Evolutionary conservation across 64 coral and sea anemone species (phyloP), one percentile per base, ranked within the genome.

Genomic region (Trachythela sp.): DNA sequence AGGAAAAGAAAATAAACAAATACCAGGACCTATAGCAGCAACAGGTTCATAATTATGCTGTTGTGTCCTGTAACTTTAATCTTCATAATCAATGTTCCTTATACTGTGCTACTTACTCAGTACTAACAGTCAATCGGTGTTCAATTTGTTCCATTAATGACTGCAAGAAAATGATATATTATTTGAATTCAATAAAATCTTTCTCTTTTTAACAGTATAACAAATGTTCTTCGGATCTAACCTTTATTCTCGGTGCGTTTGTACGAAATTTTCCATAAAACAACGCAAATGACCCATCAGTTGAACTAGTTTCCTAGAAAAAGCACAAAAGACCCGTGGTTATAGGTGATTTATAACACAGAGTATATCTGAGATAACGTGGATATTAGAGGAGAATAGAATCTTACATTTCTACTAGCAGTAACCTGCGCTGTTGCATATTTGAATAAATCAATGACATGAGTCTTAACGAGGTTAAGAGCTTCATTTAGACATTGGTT

Each of bases 81-180:
- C n/a, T n/a, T n/a, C n/a, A n/a, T n/a, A n/a, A n/a, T n/a, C n/a
- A n/a, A n/a, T n/a, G n/a, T n/a, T n/a, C n/a, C n/a, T 11, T 6
- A 45, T 45, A 6, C 42, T 6, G 42, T 11, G 11, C 4, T 29
- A 99, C 93, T 94, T 87, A 99, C 93, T 95, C 93, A 17, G 88
- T 86, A 36, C 88, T 93, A 26, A 95, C 86, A 84, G 84, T 90
- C 85, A 91, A 84, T 84, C 95, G 92, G 48, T 98, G 95, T 76
- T 98, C 95, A 93, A 98, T 98, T 90, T 98, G 95, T 68, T 98
- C 95, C 95, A 98, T 98, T 31, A 98, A 85, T 0, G 93, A 94
- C 95, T 98, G 70, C 40, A 58, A 18, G 13, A 84, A 84, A 87
- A 85, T 76, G 2, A 70, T 38, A 20, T 20, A n/a, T n/a, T n/a